Base-by-base conservation (phyloP, 2,888 invertebrate species). In the Leistus spinibarbis region DNA sequence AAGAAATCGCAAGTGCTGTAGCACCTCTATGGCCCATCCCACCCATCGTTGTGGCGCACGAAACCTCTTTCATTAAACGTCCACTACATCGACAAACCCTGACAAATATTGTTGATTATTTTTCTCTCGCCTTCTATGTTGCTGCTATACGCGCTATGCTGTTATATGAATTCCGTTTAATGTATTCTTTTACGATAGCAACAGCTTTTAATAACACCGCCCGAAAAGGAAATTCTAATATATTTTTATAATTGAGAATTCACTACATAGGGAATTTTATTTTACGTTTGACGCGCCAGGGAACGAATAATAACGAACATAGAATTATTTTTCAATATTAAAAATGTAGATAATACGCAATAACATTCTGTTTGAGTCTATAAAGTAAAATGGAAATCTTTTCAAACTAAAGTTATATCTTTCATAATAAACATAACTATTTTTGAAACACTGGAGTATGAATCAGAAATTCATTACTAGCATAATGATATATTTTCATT, bases 1-100 rank as follows among this genome's bases (percentile, higher is more conserved):
- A 62, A 70, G 62, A 70, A 67, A 67, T 67, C 23, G 67, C 67
- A 54, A 70, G 60, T 60, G 60, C 19, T 60, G 16, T 60, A 20
- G 60, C 60, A 22, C 40, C 40, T 40, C 40, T 40, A 40, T 40
- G 40, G 40, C 40, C 40, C 40, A 40, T 40, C 40, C 40, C 13
- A 40, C 40, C 7, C 4, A 40, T 10, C 13, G 10, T 40, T 40
- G 40, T 40, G 40, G 40, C 13, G 40, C 40, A 40, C 40, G 40
- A 40, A 40, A 40, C 40, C 40, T 40, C 40, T 40, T 40, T 40
- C 40, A 40, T 40, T 40, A 40, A 40, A 40, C 40, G 40, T 13
- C 13, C 40, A 40, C 40, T 13, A 40, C 40, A 40, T 40, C 40
- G 40, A 40, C 40, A 40, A 40, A 7, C 40, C 3, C 40, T 10